Percentiles rank a stretch among this genome's conserved stretches.
These are phyloP conservation scores for Neolamprologus toae DNA, from an alignment of 2,113 vertebrate genomes.

Conservation along the genomic window DNA sequence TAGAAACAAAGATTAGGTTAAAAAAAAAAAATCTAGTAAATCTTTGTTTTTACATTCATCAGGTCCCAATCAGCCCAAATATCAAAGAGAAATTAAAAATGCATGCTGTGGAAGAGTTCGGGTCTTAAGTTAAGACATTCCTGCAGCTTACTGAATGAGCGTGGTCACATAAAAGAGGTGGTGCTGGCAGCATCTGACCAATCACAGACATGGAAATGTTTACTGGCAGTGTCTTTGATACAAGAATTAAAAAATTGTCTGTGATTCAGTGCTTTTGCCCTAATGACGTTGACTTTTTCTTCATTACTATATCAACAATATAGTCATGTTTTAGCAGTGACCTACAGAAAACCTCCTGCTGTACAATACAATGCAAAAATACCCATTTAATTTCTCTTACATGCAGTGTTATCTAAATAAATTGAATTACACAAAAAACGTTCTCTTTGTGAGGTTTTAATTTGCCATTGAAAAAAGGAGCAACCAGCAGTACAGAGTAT, in stretches of 20 bases:
- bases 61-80: not conserved
- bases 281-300: fast-evolving
- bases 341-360: not conserved
- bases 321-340: not conserved
- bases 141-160: not conserved
- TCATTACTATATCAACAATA: not conserved
- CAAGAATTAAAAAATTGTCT: not conserved
- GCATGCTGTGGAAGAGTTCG: fast-evolving
- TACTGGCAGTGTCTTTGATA: not conserved
- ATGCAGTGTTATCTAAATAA: not conserved
- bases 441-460: not conserved
- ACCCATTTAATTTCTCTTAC: fast-evolving
- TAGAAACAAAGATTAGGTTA: not conserved
- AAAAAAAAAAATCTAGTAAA: not conserved
- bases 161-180: fast-evolving
- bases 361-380: not conserved
- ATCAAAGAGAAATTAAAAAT: not conserved
- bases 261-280: not conserved
- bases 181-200: not conserved
- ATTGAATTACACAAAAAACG: fast-evolving
- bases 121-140: not conserved
- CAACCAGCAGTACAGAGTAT: not conserved
- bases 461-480: not conserved
- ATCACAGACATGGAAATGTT: not conserved
- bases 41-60: not conserved